Percentiles rank a stretch among this genome's conserved stretches.
These are phyloP conservation scores for Bufo bufo DNA, from an alignment of 2,113 vertebrate genomes.

Conservation along the genomic window DNA sequence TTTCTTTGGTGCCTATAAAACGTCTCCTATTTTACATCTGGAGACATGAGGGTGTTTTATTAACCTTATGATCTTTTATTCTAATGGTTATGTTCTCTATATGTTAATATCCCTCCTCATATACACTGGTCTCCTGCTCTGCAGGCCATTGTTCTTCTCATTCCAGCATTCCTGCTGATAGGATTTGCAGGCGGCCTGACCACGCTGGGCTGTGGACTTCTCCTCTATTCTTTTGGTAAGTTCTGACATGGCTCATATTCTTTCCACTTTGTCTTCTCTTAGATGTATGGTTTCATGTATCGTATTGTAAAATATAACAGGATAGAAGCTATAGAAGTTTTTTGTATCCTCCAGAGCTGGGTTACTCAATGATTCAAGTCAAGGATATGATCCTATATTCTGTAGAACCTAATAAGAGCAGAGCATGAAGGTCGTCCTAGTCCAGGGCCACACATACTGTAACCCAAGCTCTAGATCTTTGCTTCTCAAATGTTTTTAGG, in stretches of 20 bases:
- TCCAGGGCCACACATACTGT: too few relatives aligned
- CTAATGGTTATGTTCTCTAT: background rate
- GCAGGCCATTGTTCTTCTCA: slow-evolving; percentile 85
- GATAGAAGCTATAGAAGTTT: background rate
- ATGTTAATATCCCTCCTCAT: background rate
- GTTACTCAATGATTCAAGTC: background rate
- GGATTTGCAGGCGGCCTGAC: slow-evolving; percentile 81
- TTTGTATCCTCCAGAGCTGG: background rate
- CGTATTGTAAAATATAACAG: background rate
- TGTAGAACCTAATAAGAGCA: too few relatives aligned
- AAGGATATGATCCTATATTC: too few relatives aligned
- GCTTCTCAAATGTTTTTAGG: too few relatives aligned
- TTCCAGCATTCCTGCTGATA: slow-evolving; percentile 89
- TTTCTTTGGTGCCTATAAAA: background rate
- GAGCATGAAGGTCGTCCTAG: too few relatives aligned
- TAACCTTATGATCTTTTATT: background rate
- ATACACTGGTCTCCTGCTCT: slow-evolving; percentile 9
- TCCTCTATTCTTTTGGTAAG: slow-evolving; percentile 93
- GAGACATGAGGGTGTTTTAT: too few relatives aligned
- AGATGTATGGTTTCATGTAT: background rate
- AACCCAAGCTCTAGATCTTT: too few relatives aligned
- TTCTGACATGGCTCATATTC: background rate
- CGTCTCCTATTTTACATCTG: too few relatives aligned
- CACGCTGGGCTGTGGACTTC: slow-evolving; percentile 80
- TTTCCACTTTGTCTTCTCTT: background rate